A percentile compares a stretch with the other conserved stretches of the same genome.
Evolutionary conservation across 2,888 invertebrate species (phyloP).

Genomic region (Argyra leucocephala): DNA sequence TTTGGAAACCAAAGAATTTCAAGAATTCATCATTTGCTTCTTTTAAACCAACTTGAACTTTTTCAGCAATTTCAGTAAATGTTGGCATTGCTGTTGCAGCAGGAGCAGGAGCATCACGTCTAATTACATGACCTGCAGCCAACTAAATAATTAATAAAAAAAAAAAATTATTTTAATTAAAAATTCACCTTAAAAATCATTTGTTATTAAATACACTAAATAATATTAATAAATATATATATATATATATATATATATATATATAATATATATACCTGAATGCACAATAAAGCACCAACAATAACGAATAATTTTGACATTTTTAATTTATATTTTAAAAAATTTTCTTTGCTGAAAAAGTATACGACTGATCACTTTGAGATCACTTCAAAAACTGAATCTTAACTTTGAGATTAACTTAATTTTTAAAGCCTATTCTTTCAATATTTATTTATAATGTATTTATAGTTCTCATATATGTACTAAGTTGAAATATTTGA

Average conservation of each 20-base stretch:
- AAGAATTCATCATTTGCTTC: conserved; percentile 8
- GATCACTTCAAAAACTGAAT: conserved; percentile 8
- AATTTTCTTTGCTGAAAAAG: no score
- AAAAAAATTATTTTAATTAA: neutral
- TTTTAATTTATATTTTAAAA: neutral
- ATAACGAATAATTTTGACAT: conserved; percentile 7
- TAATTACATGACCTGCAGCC: neutral
- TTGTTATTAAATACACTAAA: neutral
- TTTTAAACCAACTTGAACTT: neutral
- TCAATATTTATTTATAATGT: neutral
- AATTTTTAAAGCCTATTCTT: neutral
- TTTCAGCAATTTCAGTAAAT: neutral
- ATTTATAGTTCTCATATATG: neutral
- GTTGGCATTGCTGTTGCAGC: neutral
- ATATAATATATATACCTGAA: neutral
- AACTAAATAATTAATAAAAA: conserved; percentile 4
- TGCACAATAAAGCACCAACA: neutral
- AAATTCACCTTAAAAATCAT: neutral
- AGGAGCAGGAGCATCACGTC: neutral
- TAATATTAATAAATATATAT: neutral
- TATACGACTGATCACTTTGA: neutral
- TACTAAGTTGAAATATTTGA: neutral
- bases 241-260: neutral
- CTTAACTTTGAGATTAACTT: neutral
- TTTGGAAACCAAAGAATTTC: neutral